Conservation (phyloP, 2,888 invertebrate species). For the Machimus rusticus region DNA sequence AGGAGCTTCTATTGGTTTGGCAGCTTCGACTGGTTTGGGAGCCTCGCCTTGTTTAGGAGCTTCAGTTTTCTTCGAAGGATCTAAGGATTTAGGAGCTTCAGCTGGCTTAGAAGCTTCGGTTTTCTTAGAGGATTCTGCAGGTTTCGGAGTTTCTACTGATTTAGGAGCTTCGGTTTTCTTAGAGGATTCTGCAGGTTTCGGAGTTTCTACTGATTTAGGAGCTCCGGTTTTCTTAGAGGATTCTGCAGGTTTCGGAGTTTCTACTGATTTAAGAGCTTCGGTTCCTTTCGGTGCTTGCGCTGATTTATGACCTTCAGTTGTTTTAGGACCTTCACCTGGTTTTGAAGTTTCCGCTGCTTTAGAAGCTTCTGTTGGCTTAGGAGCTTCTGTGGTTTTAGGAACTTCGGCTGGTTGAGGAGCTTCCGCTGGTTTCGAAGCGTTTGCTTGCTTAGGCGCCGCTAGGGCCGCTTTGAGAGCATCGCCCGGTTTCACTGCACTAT, state of each 20-base stretch:
- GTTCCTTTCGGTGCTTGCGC: too few species aligned
- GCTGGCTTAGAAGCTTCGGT: slow-evolving; percentile 66
- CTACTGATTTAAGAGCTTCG: slow-evolving; percentile 53
- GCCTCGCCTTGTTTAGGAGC: slow-evolving; percentile 53
- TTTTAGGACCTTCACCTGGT: too few species aligned
- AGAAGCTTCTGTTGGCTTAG: slow-evolving; percentile 66
- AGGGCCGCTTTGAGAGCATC: slow-evolving; percentile 75
- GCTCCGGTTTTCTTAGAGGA: too few species aligned
- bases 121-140: slow-evolving; percentile 64
- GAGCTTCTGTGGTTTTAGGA: slow-evolving; percentile 75
- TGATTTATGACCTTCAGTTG: too few species aligned
- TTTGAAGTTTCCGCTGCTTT: not conserved
- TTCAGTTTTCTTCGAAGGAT: slow-evolving; percentile 77
- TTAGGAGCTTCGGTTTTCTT: slow-evolving; percentile 82
- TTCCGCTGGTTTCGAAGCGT: slow-evolving; percentile 71
- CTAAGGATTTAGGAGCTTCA: slow-evolving; percentile 77
- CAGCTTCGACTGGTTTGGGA: slow-evolving; percentile 57
- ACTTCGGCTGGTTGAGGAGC: slow-evolving; percentile 83
- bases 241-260: slow-evolving; percentile 68
- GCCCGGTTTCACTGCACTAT: slow-evolving; percentile 86
- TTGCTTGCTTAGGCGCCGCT: slow-evolving; percentile 74
- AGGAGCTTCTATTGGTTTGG: slow-evolving; percentile 83
- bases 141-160: slow-evolving; percentile 64
- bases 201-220: slow-evolving; percentile 72
- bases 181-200: too few species aligned